Evolutionary conservation across 2,888 invertebrate genomes (phyloP).

Genomic region (Sphaeridia pumilis): DNA sequence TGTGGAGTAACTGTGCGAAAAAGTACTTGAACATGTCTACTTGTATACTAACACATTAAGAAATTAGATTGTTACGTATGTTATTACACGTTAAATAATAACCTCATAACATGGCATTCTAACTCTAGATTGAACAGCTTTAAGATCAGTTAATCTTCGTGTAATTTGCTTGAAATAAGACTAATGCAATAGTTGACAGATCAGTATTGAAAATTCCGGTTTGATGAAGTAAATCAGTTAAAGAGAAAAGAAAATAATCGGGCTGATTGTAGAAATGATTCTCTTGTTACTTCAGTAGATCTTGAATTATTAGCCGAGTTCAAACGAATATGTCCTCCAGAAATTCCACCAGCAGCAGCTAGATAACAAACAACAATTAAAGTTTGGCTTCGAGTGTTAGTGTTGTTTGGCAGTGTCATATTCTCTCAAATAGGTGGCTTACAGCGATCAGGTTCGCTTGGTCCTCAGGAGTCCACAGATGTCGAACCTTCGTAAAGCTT

Average conservation of each 20-base stretch:
- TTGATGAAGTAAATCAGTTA: conserved; percentile 78
- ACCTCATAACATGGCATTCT: too few species aligned
- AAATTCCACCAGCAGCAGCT: conserved; percentile 59
- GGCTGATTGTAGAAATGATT: conserved; percentile 91
- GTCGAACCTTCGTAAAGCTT: conserved; percentile 87
- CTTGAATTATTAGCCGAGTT: conserved; percentile 38
- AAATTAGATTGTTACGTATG: too few species aligned
- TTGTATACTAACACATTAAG: too few species aligned
- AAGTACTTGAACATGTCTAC: too few species aligned
- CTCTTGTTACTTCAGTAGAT: conserved; percentile 79
- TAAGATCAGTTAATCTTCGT: conserved; percentile 71
- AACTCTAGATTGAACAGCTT: conserved; percentile 66
- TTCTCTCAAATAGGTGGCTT: conserved; percentile 39
- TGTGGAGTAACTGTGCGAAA: too few species aligned
- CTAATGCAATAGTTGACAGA: conserved; percentile 76
- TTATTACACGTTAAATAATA: too few species aligned
- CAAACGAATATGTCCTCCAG: conserved; percentile 60
- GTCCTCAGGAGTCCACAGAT: conserved; percentile 85
- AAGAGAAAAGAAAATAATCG: conserved; percentile 91
- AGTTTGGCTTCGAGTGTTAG: conserved; percentile 1
- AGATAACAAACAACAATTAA: background rate
- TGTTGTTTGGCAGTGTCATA: background rate
- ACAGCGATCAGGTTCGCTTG: conserved; percentile 83
- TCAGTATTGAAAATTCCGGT: conserved; percentile 83
- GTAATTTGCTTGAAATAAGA: conserved; percentile 91